Evolutionary conservation across 2,888 invertebrate genomes (phyloP), one percentile per base, ranked within the genome.

Genomic region (Pherbina coryleti): DNA sequence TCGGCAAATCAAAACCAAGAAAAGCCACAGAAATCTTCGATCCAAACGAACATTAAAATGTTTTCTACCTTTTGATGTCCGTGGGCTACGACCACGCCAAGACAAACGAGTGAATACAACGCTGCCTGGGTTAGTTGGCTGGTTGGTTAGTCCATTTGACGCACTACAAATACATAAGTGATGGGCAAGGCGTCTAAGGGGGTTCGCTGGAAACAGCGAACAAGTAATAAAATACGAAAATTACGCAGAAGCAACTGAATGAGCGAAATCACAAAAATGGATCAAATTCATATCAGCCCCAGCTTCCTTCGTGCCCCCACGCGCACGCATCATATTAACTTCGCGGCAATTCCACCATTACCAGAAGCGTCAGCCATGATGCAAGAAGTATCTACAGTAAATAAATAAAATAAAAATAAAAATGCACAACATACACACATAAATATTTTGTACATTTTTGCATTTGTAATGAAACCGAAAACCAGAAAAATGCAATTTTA

Each of bases 391-490:
- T 25, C 55, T 25, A 28, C 25, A 53, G 31, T 11, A 28, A 53
- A 53, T 14, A 51, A 62, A 62, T 66, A n/a, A 55, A 19, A 19
- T 55, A 19, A 55, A 55, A 55, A 19, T 55, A 34, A 34, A 37
- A n/a, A 31, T 3, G 11, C 44, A 62, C 28, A 73, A 25, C n/a
- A 22, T 62, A 60, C 25, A 60, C 49, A 37, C 37, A 60, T 73
- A 34, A 55, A 64, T 67, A 67, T 60, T 67, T 53, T 44, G 19
- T 17, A 34, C 85, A 86, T 85, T 87, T 87, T 86, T 87, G 87
- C 87, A 87, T 87, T 87, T 86, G 87, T 87, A 87, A 87, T 87
- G 86, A 86, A 87, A 87, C 86, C 82, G 83, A 86, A 86, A 86
- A 86, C 86, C 87, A 86, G 87, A 86, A 85, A 86, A 86, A 86